Base-by-base conservation (phyloP, 92 coral and sea anemone genomes). In the Bergia sp. region DNA sequence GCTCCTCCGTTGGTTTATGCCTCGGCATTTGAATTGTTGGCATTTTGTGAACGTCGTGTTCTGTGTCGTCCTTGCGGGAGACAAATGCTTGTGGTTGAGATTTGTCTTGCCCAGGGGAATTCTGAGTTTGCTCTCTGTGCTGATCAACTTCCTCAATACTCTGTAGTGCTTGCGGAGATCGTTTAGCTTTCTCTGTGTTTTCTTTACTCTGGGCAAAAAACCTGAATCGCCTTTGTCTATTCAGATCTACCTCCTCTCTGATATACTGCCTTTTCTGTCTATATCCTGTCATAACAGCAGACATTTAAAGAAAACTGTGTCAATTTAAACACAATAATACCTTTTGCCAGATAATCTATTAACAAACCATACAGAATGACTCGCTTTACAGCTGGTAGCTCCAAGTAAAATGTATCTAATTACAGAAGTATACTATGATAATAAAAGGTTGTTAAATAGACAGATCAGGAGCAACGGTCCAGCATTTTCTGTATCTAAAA, bases 11-110 rank as follows among this genome's bases (percentile, higher is more conserved):
- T 41, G 37, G 37, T 43, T 71, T 74, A 55, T 71, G 87, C 67
- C 78, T 23, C 20, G 87, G 87, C 87, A 84, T 84, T 36, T 84
- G 79, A 71, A 84, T 84, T 23, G 77, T 84, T n/a, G 79, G 87
- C 74, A 47, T 43, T n/a, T 11, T 71, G 58, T 65, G 18, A 39
- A 45, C 86, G 10, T 45, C 45, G 0, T 29, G 79, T 16, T 71
- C 87, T 10, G n/a, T 58, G 12, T 83, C 77, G 23, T 83, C 86
- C 39, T 16, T 18, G 57, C 49, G 61, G 18, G 45, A 37, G 71
- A 61, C 69, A 61, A 84, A 38, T 50, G 69, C 77, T 42, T 12
- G 67, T 38, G 43, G 1, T 23, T 71, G 87, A 71, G 2, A 23
- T 45, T 73, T 84, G 87, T 47, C 43, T 4, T 7, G 66, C 18